phyloP scores from a whole-genome alignment of 2,888 invertebrate genomes.

The Erpobdella octoculata region DNA sequence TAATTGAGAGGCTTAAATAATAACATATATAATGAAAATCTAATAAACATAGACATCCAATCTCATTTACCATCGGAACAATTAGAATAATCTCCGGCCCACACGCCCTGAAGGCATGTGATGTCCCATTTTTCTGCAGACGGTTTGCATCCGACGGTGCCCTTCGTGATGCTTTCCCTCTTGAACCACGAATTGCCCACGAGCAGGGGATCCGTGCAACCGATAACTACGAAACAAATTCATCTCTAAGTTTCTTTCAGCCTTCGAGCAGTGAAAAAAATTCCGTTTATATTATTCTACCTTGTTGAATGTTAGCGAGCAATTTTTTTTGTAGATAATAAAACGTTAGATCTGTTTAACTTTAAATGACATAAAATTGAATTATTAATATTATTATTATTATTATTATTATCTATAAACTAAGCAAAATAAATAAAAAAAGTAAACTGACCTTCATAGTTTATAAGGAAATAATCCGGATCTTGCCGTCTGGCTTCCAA shows the following conservation, averaged over 20 bases:
- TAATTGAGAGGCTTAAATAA: too few species aligned
- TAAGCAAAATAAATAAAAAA: not conserved
- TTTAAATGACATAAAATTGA: too few species aligned
- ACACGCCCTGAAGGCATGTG: constrained; percentile 28
- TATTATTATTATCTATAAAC: too few species aligned
- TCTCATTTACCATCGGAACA: constrained; percentile 29
- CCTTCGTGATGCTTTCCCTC: constrained; percentile 20
- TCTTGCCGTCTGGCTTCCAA: constrained; percentile 26
- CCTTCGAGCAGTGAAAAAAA: too few species aligned
- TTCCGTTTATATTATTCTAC: too few species aligned
- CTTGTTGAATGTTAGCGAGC: too few species aligned
- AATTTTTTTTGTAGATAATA: too few species aligned
- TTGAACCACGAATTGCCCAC: constrained; percentile 30
- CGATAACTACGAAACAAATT: constrained; percentile 32
- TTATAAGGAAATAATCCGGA: constrained; percentile 31
- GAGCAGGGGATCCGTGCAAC: constrained; percentile 31
- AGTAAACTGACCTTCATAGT: constrained; percentile 32
- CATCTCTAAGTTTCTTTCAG: too few species aligned
- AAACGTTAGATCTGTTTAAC: too few species aligned
- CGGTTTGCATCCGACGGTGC: constrained; percentile 29
- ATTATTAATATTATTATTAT: too few species aligned
- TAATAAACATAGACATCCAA: not conserved
- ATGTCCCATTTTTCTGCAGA: constrained; percentile 29
- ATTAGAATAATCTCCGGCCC: constrained; percentile 32
- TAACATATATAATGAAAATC: too few species aligned